Base-by-base conservation (phyloP, 2,888 invertebrate genomes). In the Ectemnius continuus region DNA sequence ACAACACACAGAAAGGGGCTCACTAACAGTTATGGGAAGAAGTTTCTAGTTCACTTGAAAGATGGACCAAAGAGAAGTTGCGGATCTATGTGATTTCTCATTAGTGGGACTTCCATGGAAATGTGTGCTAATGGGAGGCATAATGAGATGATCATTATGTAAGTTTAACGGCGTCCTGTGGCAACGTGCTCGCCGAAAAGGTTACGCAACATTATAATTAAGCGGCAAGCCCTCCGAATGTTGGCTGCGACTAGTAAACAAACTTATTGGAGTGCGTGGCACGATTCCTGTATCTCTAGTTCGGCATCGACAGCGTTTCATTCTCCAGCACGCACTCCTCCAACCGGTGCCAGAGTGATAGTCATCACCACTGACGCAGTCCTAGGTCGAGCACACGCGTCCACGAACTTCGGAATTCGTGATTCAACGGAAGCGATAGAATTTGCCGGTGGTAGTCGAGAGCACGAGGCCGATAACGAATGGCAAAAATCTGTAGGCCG, bases 361-460 rank as follows among this genome's bases (percentile, higher is more conserved):
- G 20, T 66, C 62, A 76, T 75, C 68, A 20, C 48, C 45, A 61
- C 47, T 61, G 52, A 59, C 62, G 65, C 62, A 65, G 65, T 68
- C 47, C 52, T 70, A 61, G 52, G 52, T 5, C 16, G 16, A 16
- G 45, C 76, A 62, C 57, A 71, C 63, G 68, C 71, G 75, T 59
- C 61, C 23, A 36, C n/a, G 46, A 46, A 64, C 23, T 36, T 26
- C 62, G 23, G 18, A 66, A 63, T 68, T 59, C 56, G 71, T 36
- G 76, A 76, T 72, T 71, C 28, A 26, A 65, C 20, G 62, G 76
- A 64, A 72, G 72, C 61, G 77, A 69, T 69, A 69, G 72, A 77
- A 63, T 69, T 60, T 66, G 16, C 20, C 8, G 14, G 47, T 16
- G 48, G 62, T 63, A 61, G 14, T 52, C 64, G 28, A 57, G 62